Base-by-base conservation (phyloP, 2,888 invertebrate genomes). In the Hanleya hanleyi region DNA sequence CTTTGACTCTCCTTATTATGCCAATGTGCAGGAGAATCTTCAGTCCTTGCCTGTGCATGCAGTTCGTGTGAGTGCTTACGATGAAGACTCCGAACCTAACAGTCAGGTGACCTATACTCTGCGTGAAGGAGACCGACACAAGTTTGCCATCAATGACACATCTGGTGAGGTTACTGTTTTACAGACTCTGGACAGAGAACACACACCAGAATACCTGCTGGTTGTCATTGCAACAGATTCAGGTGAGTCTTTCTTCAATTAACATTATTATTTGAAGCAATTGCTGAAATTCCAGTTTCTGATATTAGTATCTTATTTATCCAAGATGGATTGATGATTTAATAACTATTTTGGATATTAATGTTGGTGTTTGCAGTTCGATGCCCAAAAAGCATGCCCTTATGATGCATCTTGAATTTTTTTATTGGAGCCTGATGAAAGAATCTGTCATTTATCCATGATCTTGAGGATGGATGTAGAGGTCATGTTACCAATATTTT, bases 81-180 rank as follows among this genome's bases (percentile, higher is more conserved):
- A 97, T 89, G 96, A 96, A 74, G 97, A 97, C 91, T 95, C 96
- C 68, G 95, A 95, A 75, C 96, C 96, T 26, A 95, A 96, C 91
- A 96, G 96, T 90, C 94, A 96, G 92, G 95, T 98, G 69, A 93
- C 96, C 78, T 98, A 98, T 92, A 95, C 96, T 89, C 94, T 98
- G 86, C 96, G 97, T 90, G 97, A 97, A 91, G 97, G 97, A 65
- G 96, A 97, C 91, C 94, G 95, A 57, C 79, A 83, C 22, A 92
- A 97, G 79, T 98, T 98, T 91, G 94, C 95, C 86, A 96, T 89
- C 49, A 82, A 87, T 73, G 68, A 78, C 5, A 73, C 75, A 0
- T 77, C 86, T 6, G 89, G 89, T 22, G 96, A 83, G 75, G 84
- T 98, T 88, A 95, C 95, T 72, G 93, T 85, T n/a, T 93, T 92